These are phyloP conservation scores for Nyctalus aviator DNA, from an alignment of 2,797 vertebrate genomes.

Conservation along the genomic window DNA sequence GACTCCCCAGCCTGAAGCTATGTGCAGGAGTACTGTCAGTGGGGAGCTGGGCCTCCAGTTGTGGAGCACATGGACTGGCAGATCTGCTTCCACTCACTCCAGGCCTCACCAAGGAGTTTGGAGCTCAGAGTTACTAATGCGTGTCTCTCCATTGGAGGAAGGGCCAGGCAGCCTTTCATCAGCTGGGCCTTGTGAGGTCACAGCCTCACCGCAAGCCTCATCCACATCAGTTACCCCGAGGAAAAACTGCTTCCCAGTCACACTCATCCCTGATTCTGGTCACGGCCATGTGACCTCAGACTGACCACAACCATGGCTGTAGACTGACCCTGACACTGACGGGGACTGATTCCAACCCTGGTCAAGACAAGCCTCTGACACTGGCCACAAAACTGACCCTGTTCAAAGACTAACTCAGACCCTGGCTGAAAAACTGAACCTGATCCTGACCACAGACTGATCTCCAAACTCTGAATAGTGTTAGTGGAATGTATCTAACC, in stretches of 20 bases:
- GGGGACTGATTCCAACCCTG: slow-evolving; percentile 38
- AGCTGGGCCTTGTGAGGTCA: not conserved
- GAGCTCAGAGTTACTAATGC: not conserved
- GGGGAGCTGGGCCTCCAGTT: not conserved
- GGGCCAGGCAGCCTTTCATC: not conserved
- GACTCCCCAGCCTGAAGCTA: not conserved
- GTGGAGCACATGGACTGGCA: not conserved
- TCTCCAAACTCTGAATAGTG: not conserved
- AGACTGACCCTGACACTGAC: slow-evolving; percentile 59
- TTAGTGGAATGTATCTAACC: not conserved
- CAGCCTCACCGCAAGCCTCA: not conserved
- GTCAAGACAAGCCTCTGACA: slow-evolving; percentile 55
- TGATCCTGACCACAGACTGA: slow-evolving; percentile 11
- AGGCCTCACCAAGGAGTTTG: not conserved
- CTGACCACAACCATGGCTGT: slow-evolving; percentile 61
- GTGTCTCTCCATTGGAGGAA: not conserved
- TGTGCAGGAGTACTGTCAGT: not conserved
- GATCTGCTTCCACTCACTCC: not conserved
- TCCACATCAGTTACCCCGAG: not conserved
- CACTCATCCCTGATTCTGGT: slow-evolving; percentile 29
- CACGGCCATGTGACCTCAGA: slow-evolving; percentile 56
- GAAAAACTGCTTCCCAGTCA: slow-evolving; percentile 17
- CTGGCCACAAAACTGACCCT: slow-evolving; percentile 19
- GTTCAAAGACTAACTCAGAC: slow-evolving; percentile 17
- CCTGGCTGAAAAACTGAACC: not conserved